Evolutionary conservation across 2,113 vertebrate genomes (phyloP).

Genomic region (Perca fluviatilis): DNA sequence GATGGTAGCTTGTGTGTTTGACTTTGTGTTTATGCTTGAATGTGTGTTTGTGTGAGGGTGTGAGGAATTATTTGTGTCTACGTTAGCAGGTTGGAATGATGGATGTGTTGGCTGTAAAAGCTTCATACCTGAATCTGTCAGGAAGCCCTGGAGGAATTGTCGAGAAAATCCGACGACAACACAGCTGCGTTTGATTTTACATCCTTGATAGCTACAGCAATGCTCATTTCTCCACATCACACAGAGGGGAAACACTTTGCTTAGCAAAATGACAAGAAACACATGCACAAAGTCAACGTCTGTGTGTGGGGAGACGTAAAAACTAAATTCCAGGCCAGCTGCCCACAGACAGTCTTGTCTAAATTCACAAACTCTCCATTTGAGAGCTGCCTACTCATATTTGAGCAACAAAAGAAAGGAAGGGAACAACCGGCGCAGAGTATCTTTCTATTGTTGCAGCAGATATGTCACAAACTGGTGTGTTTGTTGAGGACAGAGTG

Average conservation of each 20-base stretch:
- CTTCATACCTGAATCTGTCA: constrained; percentile 38
- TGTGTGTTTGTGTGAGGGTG: constrained; percentile 4
- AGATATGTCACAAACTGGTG: constrained; percentile 32
- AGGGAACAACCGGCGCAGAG: constrained; percentile 11
- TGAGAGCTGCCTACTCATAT: constrained; percentile 37
- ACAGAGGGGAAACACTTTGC: constrained; percentile 33
- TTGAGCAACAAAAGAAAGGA: constrained; percentile 6
- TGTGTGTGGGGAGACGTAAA: constrained; percentile 24
- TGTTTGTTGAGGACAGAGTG: constrained; percentile 22
- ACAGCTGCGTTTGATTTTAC: constrained; percentile 49
- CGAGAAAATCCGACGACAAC: constrained; percentile 29
- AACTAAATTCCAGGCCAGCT: constrained; percentile 49
- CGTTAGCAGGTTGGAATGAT: constrained; percentile 45
- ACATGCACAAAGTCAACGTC: constrained; percentile 16
- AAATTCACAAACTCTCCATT: constrained; percentile 30
- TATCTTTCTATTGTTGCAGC: constrained; percentile 27
- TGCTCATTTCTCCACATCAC: constrained; percentile 54
- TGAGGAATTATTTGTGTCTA: constrained; percentile 23
- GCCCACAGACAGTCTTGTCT: constrained; percentile 39
- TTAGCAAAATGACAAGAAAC: constrained; percentile 39
- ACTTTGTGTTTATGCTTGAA: constrained; percentile 11
- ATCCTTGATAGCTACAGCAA: constrained; percentile 54
- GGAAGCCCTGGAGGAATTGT: constrained; percentile 48
- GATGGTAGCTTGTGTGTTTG: constrained; percentile 3
- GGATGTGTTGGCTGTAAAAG: constrained; percentile 55